These are phyloP conservation scores for Nymphalis polychloros DNA, from an alignment of 2,888 invertebrate species.

Conservation along the genomic window DNA sequence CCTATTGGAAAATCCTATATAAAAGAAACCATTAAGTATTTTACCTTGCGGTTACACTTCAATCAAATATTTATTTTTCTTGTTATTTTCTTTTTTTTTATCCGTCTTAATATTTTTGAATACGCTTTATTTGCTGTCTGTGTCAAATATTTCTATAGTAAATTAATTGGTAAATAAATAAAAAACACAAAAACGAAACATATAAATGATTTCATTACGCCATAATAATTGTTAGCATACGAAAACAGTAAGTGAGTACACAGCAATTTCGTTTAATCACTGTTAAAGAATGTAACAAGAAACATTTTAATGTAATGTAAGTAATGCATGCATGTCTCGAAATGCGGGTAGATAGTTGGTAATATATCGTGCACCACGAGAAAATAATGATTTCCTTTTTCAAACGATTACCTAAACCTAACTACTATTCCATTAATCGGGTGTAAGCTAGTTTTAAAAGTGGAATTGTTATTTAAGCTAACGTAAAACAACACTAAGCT, in stretches of 20 bases:
- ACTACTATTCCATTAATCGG: background rate
- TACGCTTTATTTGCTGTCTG: no score
- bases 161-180: no score
- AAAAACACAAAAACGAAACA: no score
- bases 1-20: no score
- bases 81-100: no score
- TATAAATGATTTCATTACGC: no score
- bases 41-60: no score
- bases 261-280: background rate
- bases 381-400: constrained; percentile 24
- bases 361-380: constrained; percentile 18
- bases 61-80: no score
- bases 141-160: no score
- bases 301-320: constrained; percentile 13
- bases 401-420: constrained; percentile 5
- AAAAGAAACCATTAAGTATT: no score
- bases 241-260: background rate
- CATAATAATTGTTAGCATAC: background rate
- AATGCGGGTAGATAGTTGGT: constrained; percentile 12
- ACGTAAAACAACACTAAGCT: no score
- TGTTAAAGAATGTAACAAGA: background rate
- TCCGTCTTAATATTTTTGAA: no score
- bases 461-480: background rate
- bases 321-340: constrained; percentile 17
- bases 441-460: background rate